Evolutionary conservation across 1,140 invertebrate species (phyloP).

Genomic region (Maniola jurtina): DNA sequence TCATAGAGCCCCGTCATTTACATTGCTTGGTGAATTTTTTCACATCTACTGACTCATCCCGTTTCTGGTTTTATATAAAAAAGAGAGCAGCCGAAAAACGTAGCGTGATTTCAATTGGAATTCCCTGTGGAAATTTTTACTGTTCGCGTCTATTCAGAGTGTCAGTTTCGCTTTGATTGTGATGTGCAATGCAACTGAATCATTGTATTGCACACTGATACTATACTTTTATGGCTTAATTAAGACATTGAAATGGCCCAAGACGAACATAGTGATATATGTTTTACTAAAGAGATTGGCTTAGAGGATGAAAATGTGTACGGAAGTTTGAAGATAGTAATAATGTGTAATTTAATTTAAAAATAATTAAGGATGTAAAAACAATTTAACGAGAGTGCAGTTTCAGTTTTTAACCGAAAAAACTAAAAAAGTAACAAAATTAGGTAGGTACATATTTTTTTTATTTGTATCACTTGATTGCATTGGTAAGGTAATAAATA

Average conservation of each 20-base stretch:
- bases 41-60: background rate
- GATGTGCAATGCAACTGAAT: constrained; percentile 3
- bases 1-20: background rate
- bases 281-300: too few species aligned
- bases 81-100: background rate
- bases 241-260: background rate
- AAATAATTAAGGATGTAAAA: too few species aligned
- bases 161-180: constrained; percentile 10
- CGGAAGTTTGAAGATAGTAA: too few species aligned
- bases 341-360: too few species aligned
- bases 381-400: too few species aligned
- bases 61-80: background rate
- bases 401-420: too few species aligned
- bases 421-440: too few species aligned
- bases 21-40: background rate
- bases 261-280: background rate
- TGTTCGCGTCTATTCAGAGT: constrained; percentile 4
- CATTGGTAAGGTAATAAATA: too few species aligned
- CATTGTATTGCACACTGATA: background rate
- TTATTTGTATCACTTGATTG: too few species aligned
- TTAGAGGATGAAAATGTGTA: too few species aligned
- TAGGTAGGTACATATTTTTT: too few species aligned
- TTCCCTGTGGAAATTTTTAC: constrained; percentile 1
- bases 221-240: background rate
- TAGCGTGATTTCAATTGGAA: constrained; percentile 2